Base-by-base conservation (phyloP, 2,797 vertebrate genomes). In the Salarias fasciatus region DNA sequence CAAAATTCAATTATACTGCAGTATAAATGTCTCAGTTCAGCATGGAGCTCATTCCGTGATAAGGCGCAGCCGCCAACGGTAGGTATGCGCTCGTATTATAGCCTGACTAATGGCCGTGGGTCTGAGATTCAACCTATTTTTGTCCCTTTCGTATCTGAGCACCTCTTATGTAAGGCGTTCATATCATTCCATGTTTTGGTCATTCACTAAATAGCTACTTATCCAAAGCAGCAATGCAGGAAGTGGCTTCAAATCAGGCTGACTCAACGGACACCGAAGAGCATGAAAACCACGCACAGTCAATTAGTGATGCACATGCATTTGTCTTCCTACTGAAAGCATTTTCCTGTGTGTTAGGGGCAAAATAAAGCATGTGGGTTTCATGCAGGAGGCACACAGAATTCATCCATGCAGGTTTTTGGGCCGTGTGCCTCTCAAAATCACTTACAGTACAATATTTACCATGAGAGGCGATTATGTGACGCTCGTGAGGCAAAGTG, bases 151-250 rank as follows among this genome's bases (percentile, higher is more conserved):
- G 11, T 13, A 56, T 65, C 54, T 55, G 44, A 77, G 53, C 31
- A 52, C 55, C 45, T 67, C 46, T 83, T 79, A 79, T 40, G 79
- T 75, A 77, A 87, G 54, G 55, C 55, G 38, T 86, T 82, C 75
- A 65, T 77, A 69, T 69, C 60, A 69, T 71, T 78, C 83, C 29
- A 70, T 82, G 78, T 81, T 74, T 80, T 61, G 64, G 68, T 72
- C 70, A 74, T 69, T 79, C 63, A 44, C 69, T 75, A 81, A 85
- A 89, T 60, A 77, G 69, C 73, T 75, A 61, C 79, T 82, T 68
- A 78, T 73, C 53, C 53, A n/a, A 37, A 72, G 55, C 56, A 55
- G 48, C 69, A 64, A 56, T 54, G 73, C 38, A 83, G 83, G 64
- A 79, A 77, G 80, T 60, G 63, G 53, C 62, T 70, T 63, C 31